These are phyloP conservation scores for Percopsis omiscomaycus DNA, from an alignment of 2,797 vertebrate genomes.

Conservation along the genomic window DNA sequence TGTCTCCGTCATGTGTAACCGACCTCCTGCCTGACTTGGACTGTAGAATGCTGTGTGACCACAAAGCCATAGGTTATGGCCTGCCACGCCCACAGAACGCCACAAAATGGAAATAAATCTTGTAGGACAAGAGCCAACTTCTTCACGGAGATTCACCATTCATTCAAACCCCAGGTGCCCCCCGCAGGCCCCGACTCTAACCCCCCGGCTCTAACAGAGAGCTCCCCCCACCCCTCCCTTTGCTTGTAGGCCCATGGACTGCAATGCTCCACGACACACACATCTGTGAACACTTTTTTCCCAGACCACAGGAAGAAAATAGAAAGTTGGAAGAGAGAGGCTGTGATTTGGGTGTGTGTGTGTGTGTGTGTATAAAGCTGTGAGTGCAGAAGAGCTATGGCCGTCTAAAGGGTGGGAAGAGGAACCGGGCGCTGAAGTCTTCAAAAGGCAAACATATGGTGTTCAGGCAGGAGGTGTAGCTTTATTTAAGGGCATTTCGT, in stretches of 20 bases:
- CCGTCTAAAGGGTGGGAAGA: conserved; percentile 41
- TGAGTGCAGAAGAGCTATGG: conserved; percentile 49
- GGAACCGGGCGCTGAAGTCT: conserved; percentile 36
- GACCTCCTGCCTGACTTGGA: too few relatives aligned
- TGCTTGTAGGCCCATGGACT: conserved; percentile 34
- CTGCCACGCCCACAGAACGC: too few relatives aligned
- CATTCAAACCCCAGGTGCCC: not conserved
- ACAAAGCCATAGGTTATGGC: too few relatives aligned
- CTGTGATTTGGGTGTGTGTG: conserved; percentile 64
- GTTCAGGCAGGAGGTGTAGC: not conserved
- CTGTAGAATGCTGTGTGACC: too few relatives aligned
- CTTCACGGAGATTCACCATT: not conserved
- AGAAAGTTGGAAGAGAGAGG: conserved; percentile 62
- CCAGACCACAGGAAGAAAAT: conserved; percentile 62
- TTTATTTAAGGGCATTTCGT: not conserved
- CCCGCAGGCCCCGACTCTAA: not conserved
- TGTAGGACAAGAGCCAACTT: too few relatives aligned
- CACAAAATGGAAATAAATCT: too few relatives aligned
- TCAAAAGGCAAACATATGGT: conserved; percentile 22
- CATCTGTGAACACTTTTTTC: conserved; percentile 67
- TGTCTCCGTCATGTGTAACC: not conserved
- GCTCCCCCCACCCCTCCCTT: conserved; percentile 24
- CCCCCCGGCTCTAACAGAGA: conserved; percentile 26
- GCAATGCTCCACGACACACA: conserved; percentile 46
- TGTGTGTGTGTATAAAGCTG: conserved; percentile 60